A percentile compares a stretch with the other conserved stretches of the same genome.
phyloP scores from a whole-genome alignment of 1,140 invertebrate species.

The Drosophila ogumai region DNA sequence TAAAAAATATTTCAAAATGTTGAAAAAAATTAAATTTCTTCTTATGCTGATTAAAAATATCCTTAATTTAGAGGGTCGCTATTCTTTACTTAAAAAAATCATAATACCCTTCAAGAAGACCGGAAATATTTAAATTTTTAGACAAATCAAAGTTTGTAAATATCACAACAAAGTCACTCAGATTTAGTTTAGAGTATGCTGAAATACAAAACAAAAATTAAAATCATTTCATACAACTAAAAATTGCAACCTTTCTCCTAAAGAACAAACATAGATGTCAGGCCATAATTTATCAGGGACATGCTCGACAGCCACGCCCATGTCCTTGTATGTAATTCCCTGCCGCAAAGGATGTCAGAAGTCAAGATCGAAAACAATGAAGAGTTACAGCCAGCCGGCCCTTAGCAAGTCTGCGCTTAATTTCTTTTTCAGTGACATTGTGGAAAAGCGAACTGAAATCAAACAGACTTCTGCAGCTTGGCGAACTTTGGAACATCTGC shows the following conservation, averaged over 20 bases:
- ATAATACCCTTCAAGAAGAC: no score
- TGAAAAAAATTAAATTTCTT: no score
- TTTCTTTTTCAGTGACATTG: constrained; percentile 53
- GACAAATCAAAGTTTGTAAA: no score
- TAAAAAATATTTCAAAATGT: no score
- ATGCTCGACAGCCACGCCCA: constrained; percentile 43
- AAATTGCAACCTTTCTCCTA: background rate
- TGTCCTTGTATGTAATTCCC: constrained; percentile 16
- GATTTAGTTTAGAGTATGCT: background rate
- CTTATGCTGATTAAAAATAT: no score
- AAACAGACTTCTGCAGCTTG: constrained; percentile 31
- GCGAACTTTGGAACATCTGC: constrained; percentile 25
- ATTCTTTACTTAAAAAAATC: no score
- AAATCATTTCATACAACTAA: background rate
- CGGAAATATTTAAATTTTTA: no score
- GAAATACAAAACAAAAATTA: background rate
- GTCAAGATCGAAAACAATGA: constrained; percentile 72
- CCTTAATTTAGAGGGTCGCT: no score
- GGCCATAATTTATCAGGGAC: constrained; percentile 27
- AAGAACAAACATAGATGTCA: background rate
- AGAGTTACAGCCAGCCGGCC: constrained; percentile 59
- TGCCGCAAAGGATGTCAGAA: constrained; percentile 47
- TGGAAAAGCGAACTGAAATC: constrained; percentile 44
- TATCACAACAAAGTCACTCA: no score
- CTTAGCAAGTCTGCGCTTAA: constrained; percentile 55